Percentiles rank a stretch among this genome's conserved stretches.
These are phyloP conservation scores for Melanotaenia trifasciata DNA, from an alignment of 2,797 vertebrate species.

Conservation along the genomic window DNA sequence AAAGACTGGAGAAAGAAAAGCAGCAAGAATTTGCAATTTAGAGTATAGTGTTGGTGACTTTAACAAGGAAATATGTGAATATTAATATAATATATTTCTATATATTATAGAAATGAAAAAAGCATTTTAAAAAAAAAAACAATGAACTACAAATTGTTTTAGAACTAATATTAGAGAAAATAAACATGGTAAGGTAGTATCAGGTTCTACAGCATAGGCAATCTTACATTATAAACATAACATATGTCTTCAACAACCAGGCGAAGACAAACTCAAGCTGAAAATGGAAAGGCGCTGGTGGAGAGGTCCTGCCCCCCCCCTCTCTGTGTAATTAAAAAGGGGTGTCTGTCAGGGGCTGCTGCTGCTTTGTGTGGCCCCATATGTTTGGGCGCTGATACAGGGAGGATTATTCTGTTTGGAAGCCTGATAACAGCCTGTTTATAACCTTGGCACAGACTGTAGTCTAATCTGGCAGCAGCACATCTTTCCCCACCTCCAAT, in stretches of 20 bases:
- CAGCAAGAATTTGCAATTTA: background rate
- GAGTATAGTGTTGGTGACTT: background rate
- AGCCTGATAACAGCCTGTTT: constrained; percentile 98
- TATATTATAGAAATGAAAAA: background rate
- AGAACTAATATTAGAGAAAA: constrained; percentile 6
- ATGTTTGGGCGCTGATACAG: constrained; percentile 98
- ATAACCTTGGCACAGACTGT: constrained; percentile 97
- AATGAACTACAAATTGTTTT: background rate
- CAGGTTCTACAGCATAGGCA: constrained; percentile 9
- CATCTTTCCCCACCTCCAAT: constrained; percentile 90
- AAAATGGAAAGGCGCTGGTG: constrained; percentile 46
- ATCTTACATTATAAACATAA: constrained; percentile 21
- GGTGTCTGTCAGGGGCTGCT: constrained; percentile 95
- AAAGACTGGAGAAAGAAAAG: constrained; percentile 2
- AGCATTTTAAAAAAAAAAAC: background rate
- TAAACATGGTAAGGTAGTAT: background rate
- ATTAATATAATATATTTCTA: no score
- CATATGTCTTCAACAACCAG: constrained; percentile 41
- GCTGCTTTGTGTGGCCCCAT: constrained; percentile 96
- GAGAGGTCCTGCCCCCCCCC: constrained; percentile 81
- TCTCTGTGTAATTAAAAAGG: constrained; percentile 97
- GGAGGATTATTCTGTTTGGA: constrained; percentile 98
- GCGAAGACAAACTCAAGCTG: constrained; percentile 34
- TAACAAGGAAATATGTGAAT: background rate
- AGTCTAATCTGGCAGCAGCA: constrained; percentile 98